Evolutionary conservation across 2,113 vertebrate species (phyloP).

Genomic region (Melospiza melodia): DNA sequence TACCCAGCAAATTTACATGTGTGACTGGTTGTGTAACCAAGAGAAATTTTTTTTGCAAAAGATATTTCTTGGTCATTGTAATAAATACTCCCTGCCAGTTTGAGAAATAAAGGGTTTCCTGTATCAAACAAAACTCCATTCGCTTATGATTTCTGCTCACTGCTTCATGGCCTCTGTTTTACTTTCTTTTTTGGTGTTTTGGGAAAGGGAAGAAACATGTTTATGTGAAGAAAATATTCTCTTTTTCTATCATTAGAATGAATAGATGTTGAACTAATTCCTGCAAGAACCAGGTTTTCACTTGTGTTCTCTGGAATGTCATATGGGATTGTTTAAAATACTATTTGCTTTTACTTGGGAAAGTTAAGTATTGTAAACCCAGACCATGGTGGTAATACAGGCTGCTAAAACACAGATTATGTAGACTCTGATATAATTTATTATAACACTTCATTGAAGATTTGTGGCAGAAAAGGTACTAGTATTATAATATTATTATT

Average conservation of each 20-base stretch:
- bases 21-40: background rate
- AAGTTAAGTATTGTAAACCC: background rate
- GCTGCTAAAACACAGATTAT: background rate
- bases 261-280: background rate
- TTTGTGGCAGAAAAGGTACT: background rate
- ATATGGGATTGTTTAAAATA: background rate
- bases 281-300: background rate
- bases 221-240: background rate
- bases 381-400: background rate
- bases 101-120: background rate
- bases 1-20: background rate
- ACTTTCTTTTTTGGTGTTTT: background rate
- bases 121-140: background rate
- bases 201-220: background rate
- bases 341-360: background rate
- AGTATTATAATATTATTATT: background rate
- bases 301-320: background rate
- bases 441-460: background rate
- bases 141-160: background rate
- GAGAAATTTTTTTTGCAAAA: background rate
- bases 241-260: background rate
- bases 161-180: background rate
- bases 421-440: background rate
- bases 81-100: background rate
- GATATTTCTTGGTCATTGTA: background rate